These are phyloP conservation scores for Netelia inedita DNA, from an alignment of 2,888 invertebrate genomes.

Conservation along the genomic window DNA sequence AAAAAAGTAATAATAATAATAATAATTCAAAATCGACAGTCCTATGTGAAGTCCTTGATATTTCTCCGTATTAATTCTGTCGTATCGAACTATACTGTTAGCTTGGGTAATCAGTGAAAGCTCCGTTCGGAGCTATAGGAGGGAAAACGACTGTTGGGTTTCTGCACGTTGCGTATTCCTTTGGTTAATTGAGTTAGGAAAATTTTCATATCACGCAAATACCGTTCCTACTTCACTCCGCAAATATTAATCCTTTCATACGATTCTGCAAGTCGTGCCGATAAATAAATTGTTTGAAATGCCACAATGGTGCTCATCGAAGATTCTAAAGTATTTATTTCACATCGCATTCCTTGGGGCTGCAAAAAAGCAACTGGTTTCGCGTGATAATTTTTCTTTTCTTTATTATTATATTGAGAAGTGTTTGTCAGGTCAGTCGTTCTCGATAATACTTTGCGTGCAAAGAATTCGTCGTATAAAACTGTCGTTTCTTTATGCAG, in stretches of 20 bases:
- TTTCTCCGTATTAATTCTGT: constrained; percentile 29
- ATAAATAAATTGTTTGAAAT: constrained; percentile 44
- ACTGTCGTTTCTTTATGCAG: constrained; percentile 53
- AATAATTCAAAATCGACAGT: constrained; percentile 50
- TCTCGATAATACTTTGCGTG: constrained; percentile 62
- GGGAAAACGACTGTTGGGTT: constrained; percentile 3
- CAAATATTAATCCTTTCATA: constrained; percentile 15
- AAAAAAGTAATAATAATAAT: constrained; percentile 34
- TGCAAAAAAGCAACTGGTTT: constrained; percentile 39
- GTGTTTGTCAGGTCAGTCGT: constrained; percentile 61
- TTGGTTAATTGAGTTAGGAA: constrained; percentile 35
- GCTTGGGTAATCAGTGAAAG: constrained; percentile 22
- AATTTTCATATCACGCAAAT: constrained; percentile 12
- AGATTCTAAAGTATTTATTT: constrained; percentile 20
- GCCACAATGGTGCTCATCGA: constrained; percentile 40
- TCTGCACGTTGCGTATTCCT: constrained; percentile 40
- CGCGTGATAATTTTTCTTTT: constrained; percentile 10
- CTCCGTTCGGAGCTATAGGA: constrained; percentile 17
- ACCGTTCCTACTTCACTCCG: background rate
- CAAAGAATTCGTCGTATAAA: constrained; percentile 66
- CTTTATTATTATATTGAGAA: constrained; percentile 48
- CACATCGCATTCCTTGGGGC: constrained; percentile 5
- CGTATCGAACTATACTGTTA: constrained; percentile 61
- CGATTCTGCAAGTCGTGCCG: constrained; percentile 1
- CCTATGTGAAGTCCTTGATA: constrained; percentile 10